A percentile compares a stretch with the other conserved stretches of the same genome.
phyloP scores from a whole-genome alignment of 2,113 vertebrate genomes.

The Datnioides undecimradiatus region DNA sequence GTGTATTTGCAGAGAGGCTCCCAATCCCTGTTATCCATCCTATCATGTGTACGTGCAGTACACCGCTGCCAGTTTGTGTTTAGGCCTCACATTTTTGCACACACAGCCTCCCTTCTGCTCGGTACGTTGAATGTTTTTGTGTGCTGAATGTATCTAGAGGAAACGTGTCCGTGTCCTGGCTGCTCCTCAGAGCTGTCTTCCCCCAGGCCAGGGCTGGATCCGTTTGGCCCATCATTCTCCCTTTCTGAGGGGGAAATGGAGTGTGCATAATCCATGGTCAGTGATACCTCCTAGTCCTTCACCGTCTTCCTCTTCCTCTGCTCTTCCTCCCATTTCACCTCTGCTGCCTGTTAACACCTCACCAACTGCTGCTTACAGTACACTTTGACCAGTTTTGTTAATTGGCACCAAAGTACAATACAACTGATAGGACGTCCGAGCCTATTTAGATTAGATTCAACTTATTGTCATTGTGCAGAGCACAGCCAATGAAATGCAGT shows the following conservation, averaged over 20 bases:
- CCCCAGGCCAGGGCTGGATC: constrained; percentile 65
- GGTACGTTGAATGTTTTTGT: not conserved
- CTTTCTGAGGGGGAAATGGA: constrained; percentile 81
- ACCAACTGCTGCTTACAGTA: not conserved
- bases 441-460: too few species aligned
- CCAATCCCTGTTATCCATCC: not conserved
- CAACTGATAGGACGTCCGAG: not conserved
- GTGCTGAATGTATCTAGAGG: constrained; percentile 13
- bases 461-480: too few species aligned
- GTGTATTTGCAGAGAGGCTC: constrained; percentile 18
- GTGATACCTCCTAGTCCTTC: constrained; percentile 62
- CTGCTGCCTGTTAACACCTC: not conserved
- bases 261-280: constrained; percentile 75
- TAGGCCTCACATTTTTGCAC: not conserved
- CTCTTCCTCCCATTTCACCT: not conserved
- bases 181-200: constrained; percentile 33
- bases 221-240: constrained; percentile 61
- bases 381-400: not conserved
- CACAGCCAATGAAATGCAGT: too few species aligned
- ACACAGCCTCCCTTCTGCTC: not conserved
- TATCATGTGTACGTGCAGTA: not conserved
- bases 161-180: constrained; percentile 19
- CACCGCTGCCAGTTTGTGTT: not conserved
- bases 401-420: not conserved
- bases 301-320: constrained; percentile 27